Percentiles rank a stretch among this genome's conserved stretches.
Evolutionary conservation across 2,888 invertebrate species (phyloP).

Genomic region (Noctua pronuba): DNA sequence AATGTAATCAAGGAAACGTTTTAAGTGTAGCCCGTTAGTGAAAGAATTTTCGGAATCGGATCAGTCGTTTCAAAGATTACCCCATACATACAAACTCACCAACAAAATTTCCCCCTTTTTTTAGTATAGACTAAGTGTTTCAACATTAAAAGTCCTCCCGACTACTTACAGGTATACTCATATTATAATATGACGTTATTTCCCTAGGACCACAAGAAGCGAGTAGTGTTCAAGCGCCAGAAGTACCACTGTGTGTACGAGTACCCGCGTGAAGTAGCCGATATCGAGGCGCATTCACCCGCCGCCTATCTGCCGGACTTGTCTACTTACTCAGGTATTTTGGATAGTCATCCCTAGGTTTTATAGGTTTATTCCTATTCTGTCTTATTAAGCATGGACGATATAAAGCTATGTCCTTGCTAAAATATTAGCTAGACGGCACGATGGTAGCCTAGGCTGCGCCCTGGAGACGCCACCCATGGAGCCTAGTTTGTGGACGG

Average conservation of each 20-base stretch:
- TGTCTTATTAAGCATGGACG: background rate
- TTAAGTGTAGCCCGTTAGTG: no score
- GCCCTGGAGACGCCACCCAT: no score
- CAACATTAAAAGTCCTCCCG: background rate
- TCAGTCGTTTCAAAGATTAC: no score
- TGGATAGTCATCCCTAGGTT: background rate
- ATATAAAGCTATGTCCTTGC: background rate
- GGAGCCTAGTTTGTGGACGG: no score
- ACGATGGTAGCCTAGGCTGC: no score
- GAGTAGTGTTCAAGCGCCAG: conserved; percentile 95
- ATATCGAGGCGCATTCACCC: conserved; percentile 79
- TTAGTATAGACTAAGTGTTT: background rate
- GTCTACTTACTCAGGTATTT: conserved; percentile 87
- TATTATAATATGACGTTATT: background rate
- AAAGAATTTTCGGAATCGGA: no score
- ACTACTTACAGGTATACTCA: background rate
- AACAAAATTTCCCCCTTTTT: no score
- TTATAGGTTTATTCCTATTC: background rate
- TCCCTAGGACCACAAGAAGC: conserved; percentile 91
- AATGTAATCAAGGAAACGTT: no score
- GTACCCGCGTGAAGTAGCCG: conserved; percentile 93
- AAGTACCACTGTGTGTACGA: conserved; percentile 96
- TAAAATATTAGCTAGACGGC: background rate
- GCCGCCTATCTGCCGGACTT: conserved; percentile 82
- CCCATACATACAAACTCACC: no score